Percentiles rank a stretch among this genome's conserved stretches.
Evolutionary conservation across 2,888 invertebrate species (phyloP).

Genomic region (Nezara viridula): DNA sequence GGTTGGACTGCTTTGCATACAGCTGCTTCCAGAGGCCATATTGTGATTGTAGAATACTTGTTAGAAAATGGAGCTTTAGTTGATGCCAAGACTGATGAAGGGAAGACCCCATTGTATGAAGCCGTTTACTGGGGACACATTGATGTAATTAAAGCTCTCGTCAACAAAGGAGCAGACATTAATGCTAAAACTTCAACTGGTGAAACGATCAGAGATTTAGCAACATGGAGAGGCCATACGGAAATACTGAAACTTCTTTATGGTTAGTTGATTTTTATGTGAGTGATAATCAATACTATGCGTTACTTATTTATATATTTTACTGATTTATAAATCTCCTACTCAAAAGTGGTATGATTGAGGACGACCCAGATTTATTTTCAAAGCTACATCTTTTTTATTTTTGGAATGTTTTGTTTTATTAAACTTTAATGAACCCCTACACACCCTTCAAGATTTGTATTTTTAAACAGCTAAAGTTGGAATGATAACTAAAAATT

Average conservation of each 20-base stretch:
- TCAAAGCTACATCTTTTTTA: too few species aligned
- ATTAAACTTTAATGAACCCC: too few species aligned
- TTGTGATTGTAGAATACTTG: background rate
- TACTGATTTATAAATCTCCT: too few species aligned
- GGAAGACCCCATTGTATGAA: slow-evolving; percentile 20
- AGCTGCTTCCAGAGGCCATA: background rate
- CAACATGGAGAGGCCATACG: background rate
- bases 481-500: background rate
- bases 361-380: too few species aligned
- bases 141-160: background rate
- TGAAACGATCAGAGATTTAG: background rate
- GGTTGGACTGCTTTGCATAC: slow-evolving; percentile 46
- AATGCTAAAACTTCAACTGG: background rate
- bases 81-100: background rate
- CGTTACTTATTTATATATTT: too few species aligned
- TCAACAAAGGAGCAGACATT: background rate
- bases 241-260: background rate
- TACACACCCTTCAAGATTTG: too few species aligned
- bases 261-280: background rate
- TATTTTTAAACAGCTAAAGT: background rate
- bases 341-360: too few species aligned
- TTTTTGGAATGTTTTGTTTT: too few species aligned
- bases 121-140: background rate
- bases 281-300: too few species aligned
- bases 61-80: slow-evolving; percentile 21